Evolutionary conservation across 2,113 vertebrate species (phyloP).

Genomic region (Noctilio leporinus): DNA sequence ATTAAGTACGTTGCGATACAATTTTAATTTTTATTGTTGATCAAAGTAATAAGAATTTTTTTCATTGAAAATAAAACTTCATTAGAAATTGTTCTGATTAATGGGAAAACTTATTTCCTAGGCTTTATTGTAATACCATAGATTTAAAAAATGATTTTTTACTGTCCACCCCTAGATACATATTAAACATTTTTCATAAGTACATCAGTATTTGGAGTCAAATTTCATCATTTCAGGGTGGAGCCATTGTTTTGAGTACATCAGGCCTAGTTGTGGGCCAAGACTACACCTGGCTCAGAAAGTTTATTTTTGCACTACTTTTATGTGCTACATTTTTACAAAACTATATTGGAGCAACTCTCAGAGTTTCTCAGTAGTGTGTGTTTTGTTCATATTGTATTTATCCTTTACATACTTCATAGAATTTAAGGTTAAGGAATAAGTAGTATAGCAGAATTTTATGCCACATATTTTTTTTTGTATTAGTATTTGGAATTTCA

Average conservation of each 20-base stretch:
- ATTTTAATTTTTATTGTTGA: constrained; percentile 5
- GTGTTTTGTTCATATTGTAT: neutral
- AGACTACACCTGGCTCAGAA: neutral
- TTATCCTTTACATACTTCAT: constrained; percentile 4
- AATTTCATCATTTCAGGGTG: constrained; percentile 15
- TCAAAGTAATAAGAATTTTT: neutral
- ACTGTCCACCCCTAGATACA: neutral
- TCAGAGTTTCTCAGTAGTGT: neutral
- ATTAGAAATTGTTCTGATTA: constrained; percentile 23
- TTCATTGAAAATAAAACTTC: constrained; percentile 3
- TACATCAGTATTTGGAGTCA: neutral
- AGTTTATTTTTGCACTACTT: constrained; percentile 28
- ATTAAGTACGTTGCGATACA: neutral
- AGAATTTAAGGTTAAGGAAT: constrained; percentile 29
- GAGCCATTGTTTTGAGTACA: constrained; percentile 14
- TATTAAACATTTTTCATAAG: neutral
- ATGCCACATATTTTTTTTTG: constrained; percentile 22
- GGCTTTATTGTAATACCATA: constrained; percentile 4
- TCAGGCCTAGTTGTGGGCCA: neutral
- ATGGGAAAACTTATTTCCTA: constrained; percentile 11
- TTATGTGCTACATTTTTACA: constrained; percentile 2
- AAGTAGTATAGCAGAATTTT: constrained; percentile 10
- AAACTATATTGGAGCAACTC: neutral
- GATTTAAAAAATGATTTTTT: constrained; percentile 5
- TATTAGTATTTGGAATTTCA: constrained; percentile 24